Evolutionary conservation across 2,888 invertebrate species (phyloP).

Genomic region (Nephrotoma guestfalica): DNA sequence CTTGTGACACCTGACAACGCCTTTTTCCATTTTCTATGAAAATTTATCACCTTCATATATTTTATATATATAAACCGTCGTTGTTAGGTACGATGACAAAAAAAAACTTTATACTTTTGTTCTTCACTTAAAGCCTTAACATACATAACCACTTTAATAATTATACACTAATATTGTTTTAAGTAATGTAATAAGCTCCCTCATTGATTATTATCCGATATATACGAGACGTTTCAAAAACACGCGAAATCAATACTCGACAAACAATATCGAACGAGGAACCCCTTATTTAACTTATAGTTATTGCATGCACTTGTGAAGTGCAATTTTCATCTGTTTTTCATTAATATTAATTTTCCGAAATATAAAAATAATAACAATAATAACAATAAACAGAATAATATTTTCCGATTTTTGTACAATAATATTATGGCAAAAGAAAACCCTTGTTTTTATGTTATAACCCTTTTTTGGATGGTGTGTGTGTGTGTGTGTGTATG

Average conservation of each 20-base stretch:
- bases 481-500: background rate
- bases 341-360: background rate
- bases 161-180: background rate
- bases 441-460: background rate
- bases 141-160: background rate
- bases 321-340: background rate
- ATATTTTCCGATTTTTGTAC: background rate
- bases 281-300: background rate
- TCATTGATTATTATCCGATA: background rate
- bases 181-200: background rate
- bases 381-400: background rate
- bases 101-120: background rate
- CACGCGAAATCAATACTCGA: background rate
- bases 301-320: background rate
- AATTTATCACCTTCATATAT: background rate
- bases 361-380: background rate
- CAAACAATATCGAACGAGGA: background rate
- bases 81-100: too few species aligned
- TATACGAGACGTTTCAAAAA: background rate
- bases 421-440: background rate
- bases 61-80: too few species aligned
- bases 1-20: conserved; percentile 5
- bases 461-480: background rate
- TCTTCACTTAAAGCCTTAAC: background rate
- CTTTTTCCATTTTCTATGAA: conserved; percentile 2